These are phyloP conservation scores for Julus scandinavius DNA, from an alignment of 2,888 invertebrate genomes.

Conservation along the genomic window DNA sequence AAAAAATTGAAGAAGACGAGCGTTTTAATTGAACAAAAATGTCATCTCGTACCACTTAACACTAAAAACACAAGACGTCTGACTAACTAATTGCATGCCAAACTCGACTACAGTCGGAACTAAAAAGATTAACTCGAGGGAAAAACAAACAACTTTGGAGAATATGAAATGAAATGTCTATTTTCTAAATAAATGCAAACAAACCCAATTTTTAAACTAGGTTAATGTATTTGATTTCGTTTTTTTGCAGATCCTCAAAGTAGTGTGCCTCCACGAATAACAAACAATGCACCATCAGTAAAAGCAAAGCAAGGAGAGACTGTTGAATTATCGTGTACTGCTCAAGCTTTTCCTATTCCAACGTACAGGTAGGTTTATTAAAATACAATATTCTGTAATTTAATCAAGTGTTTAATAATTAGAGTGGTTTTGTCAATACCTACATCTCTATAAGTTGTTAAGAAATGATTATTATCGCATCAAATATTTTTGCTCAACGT, in stretches of 20 bases:
- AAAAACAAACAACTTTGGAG: background rate
- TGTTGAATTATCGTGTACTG: conserved; percentile 65
- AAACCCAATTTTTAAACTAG: too few species aligned
- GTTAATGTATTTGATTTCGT: background rate
- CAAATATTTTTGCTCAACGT: too few species aligned
- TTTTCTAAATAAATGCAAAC: too few species aligned
- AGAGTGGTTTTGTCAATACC: too few species aligned
- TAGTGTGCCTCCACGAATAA: conserved; percentile 58
- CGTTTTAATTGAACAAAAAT: too few species aligned
- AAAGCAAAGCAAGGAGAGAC: conserved; percentile 61
- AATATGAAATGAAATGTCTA: background rate
- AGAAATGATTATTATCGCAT: too few species aligned
- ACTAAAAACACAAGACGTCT: background rate
- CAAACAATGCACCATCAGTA: conserved; percentile 65
- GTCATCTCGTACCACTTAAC: too few species aligned
- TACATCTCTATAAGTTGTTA: too few species aligned
- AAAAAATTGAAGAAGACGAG: too few species aligned
- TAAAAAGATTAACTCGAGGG: background rate
- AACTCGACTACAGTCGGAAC: background rate
- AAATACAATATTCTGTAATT: too few species aligned
- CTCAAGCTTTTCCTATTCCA: conserved; percentile 65
- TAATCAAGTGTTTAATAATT: too few species aligned
- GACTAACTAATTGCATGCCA: background rate
- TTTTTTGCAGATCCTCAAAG: conserved; percentile 57
- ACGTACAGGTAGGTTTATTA: conserved; percentile 63